Percentiles rank a stretch among this genome's conserved stretches.
Conservation (phyloP, 2,797 vertebrate genomes). For the Sebastiscus tertius region DNA sequence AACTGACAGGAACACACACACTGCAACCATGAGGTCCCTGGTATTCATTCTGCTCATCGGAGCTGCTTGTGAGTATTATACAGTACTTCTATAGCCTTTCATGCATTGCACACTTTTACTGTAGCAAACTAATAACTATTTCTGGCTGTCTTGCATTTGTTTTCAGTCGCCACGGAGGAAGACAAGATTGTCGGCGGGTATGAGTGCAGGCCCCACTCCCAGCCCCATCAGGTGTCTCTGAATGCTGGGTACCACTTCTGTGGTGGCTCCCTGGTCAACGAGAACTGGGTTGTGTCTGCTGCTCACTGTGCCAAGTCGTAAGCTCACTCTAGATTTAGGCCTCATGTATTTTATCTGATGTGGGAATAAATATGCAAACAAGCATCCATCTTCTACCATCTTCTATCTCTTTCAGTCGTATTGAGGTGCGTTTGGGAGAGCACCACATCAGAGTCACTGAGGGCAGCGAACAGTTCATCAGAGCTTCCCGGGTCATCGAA, state of each 20-base stretch:
- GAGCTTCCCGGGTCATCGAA: conserved; percentile 74
- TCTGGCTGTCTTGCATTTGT: neutral
- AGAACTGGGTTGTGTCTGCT: conserved; percentile 75
- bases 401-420: conserved; percentile 61
- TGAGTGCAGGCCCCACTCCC: conserved; percentile 63
- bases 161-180: conserved; percentile 61
- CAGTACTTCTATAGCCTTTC: neutral
- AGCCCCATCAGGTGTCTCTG: conserved; percentile 75
- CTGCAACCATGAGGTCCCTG: conserved; percentile 68
- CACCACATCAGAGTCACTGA: conserved; percentile 73
- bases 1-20: conserved; percentile 41
- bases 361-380: neutral
- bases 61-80: conserved; percentile 73
- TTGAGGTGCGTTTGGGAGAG: conserved; percentile 85
- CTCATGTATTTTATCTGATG: neutral
- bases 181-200: conserved; percentile 78
- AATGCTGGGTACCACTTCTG: conserved; percentile 69
- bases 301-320: conserved; percentile 77
- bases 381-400: no score
- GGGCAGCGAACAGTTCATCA: conserved; percentile 79
- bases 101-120: neutral
- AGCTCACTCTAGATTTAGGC: neutral
- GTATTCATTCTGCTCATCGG: conserved; percentile 78
- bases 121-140: neutral
- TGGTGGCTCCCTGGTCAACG: conserved; percentile 73